phyloP scores from a whole-genome alignment of 1,140 invertebrate species.

The Penaeus indicus region DNA sequence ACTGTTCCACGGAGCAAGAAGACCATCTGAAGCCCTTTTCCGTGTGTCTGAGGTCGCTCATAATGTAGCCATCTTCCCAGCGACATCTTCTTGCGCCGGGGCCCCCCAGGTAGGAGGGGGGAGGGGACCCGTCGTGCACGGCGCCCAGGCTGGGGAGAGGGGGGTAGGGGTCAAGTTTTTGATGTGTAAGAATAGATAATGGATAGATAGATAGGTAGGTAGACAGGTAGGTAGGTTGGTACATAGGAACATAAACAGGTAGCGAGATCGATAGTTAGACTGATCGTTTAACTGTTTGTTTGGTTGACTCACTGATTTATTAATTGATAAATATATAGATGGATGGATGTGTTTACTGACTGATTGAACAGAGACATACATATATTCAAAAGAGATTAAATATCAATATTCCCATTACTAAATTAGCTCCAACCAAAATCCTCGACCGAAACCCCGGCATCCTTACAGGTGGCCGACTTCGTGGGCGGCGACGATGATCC shows the following conservation, averaged over 20 bases:
- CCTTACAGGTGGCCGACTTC: constrained; percentile 98
- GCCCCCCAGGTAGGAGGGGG: constrained; percentile 92
- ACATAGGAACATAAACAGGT: too few relatives aligned
- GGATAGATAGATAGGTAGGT: background rate
- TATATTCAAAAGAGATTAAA: too few relatives aligned
- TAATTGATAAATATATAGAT: too few relatives aligned
- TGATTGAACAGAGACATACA: too few relatives aligned
- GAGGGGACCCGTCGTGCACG: constrained; percentile 94
- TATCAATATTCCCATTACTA: too few relatives aligned
- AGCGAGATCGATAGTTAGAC: too few relatives aligned
- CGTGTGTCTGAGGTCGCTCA: constrained; percentile 94
- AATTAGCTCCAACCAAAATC: background rate
- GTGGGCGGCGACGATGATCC: constrained; percentile 95
- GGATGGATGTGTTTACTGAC: too few relatives aligned
- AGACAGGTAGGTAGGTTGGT: too few relatives aligned
- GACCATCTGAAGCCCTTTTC: constrained; percentile 96
- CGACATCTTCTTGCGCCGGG: constrained; percentile 95
- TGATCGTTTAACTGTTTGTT: too few relatives aligned
- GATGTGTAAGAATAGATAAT: background rate
- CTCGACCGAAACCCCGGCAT: constrained; percentile 12
- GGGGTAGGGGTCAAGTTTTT: background rate
- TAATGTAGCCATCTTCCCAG: constrained; percentile 96
- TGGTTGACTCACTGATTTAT: too few relatives aligned
- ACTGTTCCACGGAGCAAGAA: constrained; percentile 91
- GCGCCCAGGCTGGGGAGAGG: constrained; percentile 82